Evolutionary conservation across 30 jellyfish, hydroid and myxozoan genomes (phyloP), one percentile per base, ranked within the genome.

Genomic region (Hydractinia echinata): DNA sequence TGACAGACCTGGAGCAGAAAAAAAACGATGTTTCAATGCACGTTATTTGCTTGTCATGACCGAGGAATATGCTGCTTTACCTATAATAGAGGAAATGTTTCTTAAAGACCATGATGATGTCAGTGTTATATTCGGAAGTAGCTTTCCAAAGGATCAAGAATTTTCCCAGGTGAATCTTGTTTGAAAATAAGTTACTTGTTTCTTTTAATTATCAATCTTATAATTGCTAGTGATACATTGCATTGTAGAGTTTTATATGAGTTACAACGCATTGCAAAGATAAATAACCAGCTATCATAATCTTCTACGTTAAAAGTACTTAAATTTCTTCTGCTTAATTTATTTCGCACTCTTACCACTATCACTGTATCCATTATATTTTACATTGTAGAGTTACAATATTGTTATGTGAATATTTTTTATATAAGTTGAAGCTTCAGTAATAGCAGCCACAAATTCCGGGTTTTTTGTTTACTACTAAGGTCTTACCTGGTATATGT

Each of bases 141-240:
- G 95, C 68, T 83, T 89, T 67, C 96, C 96, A 4, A 83, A 84
- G 61, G 96, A 89, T 76, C 94, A 89, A 66, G 94, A 89, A 54
- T 89, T 83, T 61, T 73, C 96, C 4, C 96, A 88, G 83, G 96
- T 87, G 72, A 51, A 19, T 77, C 1, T 58, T 54, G 7, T n/a
- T 50, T 54, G 4, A 15, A 48, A 7, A n/a, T 49, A 49, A 19
- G 3, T 11, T 49, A 15, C 53, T 68, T 15, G n/a, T 15, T 50
- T 76, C 18, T 76, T 54, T 51, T 15, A 9, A 19, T 30, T 72
- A 19, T 21, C 10, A 9, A 72, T 19, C 55, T 5, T 9, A 4
- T 11, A 16, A 58, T 58, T 11, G 2, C 21, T 67, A 13, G 14
- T 67, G 19, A 13, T 67, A 67, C 78, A 67, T 21, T 30, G 44